Evolutionary conservation across 2,113 vertebrate species (phyloP).

Genomic region (Solea solea): DNA sequence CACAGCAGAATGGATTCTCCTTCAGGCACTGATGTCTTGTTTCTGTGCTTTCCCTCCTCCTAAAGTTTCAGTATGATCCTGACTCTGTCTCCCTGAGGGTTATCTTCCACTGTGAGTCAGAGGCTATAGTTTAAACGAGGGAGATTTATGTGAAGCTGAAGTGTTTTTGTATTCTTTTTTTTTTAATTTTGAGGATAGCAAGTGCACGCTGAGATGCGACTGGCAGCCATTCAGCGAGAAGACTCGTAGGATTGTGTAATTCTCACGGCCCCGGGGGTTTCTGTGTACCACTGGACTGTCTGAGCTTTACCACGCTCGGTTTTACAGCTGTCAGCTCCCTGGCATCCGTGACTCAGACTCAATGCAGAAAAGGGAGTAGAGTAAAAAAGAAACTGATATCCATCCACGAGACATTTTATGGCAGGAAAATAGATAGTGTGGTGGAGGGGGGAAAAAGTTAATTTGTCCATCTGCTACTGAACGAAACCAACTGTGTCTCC

Average conservation of each 20-base stretch:
- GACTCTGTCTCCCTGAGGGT: constrained; percentile 29
- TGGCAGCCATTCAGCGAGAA: constrained; percentile 51
- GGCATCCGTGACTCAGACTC: constrained; percentile 26
- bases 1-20: constrained; percentile 40
- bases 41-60: constrained; percentile 34
- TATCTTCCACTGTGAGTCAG: constrained; percentile 62
- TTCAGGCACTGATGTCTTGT: constrained; percentile 48
- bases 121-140: constrained; percentile 13
- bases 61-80: constrained; percentile 36
- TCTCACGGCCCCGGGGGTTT: constrained; percentile 35
- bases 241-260: constrained; percentile 61
- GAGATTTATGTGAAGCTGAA: constrained; percentile 41
- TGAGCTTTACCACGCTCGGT: constrained; percentile 12
- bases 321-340: constrained; percentile 47
- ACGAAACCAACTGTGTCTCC: constrained; percentile 57
- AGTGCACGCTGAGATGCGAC: constrained; percentile 18
- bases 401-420: constrained; percentile 44
- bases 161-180: too few relatives aligned
- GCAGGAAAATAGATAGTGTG: constrained; percentile 25
- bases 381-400: constrained; percentile 25
- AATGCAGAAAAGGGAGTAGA: constrained; percentile 12
- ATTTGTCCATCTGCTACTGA: constrained; percentile 52
- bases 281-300: constrained; percentile 34
- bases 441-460: constrained; percentile 8
- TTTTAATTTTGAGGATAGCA: background rate